A percentile compares a stretch with the other conserved stretches of the same genome.
These are phyloP conservation scores for Pollachius pollachius DNA, from an alignment of 2,113 vertebrate genomes.

Conservation along the genomic window DNA sequence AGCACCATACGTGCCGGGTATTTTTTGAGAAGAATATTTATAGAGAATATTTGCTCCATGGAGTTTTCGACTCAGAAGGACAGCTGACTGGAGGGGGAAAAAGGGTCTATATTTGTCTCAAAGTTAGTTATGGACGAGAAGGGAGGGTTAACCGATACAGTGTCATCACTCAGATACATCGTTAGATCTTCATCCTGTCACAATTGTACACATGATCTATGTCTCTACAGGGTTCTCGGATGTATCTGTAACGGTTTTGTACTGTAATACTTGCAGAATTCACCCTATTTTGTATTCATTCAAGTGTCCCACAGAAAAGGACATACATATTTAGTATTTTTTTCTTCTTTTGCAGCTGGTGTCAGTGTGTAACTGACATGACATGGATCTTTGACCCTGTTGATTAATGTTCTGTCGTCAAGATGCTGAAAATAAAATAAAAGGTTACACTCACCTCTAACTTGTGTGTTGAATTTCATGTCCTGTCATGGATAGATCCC, in stretches of 20 bases:
- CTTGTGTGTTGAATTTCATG: background rate
- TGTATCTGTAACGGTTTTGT: background rate
- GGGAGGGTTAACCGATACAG: background rate
- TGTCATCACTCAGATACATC: background rate
- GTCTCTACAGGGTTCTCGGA: no score
- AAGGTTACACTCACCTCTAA: background rate
- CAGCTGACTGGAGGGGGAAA: background rate
- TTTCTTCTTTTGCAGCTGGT: constrained; percentile 4
- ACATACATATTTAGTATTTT: background rate
- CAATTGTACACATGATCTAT: background rate
- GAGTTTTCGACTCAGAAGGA: background rate
- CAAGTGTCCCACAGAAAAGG: background rate
- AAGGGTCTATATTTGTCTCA: no score
- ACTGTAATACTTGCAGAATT: background rate
- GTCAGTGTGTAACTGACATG: background rate
- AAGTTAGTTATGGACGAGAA: background rate
- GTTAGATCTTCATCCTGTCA: background rate
- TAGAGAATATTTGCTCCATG: background rate
- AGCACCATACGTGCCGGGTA: background rate
- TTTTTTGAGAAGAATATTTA: constrained; percentile 2
- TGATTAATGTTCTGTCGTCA: background rate
- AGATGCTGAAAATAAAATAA: constrained; percentile 12
- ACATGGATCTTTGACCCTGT: constrained; percentile 1
- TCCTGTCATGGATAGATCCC: background rate
- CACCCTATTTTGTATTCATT: background rate